Conservation (phyloP, 2,113 vertebrate species). For the Nothoprocta perdicaria region DNA sequence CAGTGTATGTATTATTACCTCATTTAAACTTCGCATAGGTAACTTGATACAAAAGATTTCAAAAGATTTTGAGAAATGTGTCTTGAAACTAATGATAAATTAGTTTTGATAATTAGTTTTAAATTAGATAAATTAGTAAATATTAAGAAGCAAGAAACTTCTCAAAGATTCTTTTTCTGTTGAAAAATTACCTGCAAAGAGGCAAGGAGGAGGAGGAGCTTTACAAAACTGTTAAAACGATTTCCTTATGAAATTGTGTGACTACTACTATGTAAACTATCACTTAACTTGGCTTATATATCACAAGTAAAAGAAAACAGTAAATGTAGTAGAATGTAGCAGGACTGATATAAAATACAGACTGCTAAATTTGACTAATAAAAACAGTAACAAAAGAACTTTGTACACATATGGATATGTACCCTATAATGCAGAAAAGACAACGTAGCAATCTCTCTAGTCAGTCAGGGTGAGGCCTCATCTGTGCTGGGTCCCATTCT, state of each 20-base stretch:
- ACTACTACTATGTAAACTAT: neutral
- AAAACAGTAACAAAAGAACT: neutral
- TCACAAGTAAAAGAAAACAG: neutral
- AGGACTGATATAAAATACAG: neutral
- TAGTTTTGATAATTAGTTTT: neutral
- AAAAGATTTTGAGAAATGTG: neutral
- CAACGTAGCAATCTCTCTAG: neutral
- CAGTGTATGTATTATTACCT: neutral
- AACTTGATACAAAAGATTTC: neutral
- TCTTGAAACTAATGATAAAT: neutral
- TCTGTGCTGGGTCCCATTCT: neutral
- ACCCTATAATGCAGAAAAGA: neutral
- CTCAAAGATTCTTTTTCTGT: neutral
- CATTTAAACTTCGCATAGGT: neutral
- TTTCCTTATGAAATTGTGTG: neutral
- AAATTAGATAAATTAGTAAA: no score
- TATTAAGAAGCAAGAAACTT: neutral
- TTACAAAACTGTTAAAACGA: neutral
- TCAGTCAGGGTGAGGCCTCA: neutral
- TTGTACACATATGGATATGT: neutral
- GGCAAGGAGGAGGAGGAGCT: rapidly evolving
- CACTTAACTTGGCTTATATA: neutral
- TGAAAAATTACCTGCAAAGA: neutral
- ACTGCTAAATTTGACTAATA: neutral
- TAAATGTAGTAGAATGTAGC: neutral